A percentile compares a stretch with the other conserved stretches of the same genome.
Evolutionary conservation across 2,113 vertebrate genomes (phyloP).

Genomic region (Thamnaconus septentrionalis): DNA sequence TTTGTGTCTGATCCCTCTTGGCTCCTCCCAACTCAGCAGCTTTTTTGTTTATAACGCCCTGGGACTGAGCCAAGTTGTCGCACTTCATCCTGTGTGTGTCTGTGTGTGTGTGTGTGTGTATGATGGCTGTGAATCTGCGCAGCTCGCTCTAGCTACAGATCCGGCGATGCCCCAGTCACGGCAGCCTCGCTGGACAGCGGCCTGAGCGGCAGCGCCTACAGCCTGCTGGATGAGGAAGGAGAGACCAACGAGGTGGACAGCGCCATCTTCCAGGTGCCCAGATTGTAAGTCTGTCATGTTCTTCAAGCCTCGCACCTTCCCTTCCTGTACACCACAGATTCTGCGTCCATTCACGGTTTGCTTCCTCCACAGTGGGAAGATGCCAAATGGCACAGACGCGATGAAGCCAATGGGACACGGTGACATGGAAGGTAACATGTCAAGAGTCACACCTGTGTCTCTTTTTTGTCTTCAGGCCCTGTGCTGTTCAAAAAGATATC

Average conservation of each 20-base stretch:
- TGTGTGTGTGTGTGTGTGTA: conserved; percentile 12
- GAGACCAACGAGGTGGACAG: conserved; percentile 87
- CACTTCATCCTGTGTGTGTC: conserved; percentile 15
- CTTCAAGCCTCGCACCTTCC: not conserved
- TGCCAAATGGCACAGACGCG: conserved; percentile 82
- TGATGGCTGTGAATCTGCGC: conserved; percentile 50
- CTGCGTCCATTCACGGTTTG: not conserved
- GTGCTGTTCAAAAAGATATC: no score
- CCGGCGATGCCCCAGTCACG: conserved; percentile 87
- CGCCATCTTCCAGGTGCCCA: conserved; percentile 90
- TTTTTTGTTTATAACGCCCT: conserved; percentile 11
- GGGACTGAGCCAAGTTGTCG: conserved; percentile 15
- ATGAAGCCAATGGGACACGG: conserved; percentile 78
- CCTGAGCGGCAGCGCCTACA: conserved; percentile 90
- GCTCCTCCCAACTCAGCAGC: not conserved
- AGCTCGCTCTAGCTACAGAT: conserved; percentile 86
- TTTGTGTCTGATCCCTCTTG: conserved; percentile 25
- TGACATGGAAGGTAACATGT: conserved; percentile 83
- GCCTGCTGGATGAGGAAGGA: conserved; percentile 87
- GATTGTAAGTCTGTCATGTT: conserved; percentile 84
- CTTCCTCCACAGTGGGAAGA: conserved; percentile 85
- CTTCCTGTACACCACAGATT: not conserved
- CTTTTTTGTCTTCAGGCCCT: no score
- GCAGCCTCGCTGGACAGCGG: conserved; percentile 91
- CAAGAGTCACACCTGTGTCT: no score